Percentiles rank a stretch among this genome's conserved stretches.
phyloP scores from a whole-genome alignment of 2,888 invertebrate species.

The Platerodrilus igneus region DNA sequence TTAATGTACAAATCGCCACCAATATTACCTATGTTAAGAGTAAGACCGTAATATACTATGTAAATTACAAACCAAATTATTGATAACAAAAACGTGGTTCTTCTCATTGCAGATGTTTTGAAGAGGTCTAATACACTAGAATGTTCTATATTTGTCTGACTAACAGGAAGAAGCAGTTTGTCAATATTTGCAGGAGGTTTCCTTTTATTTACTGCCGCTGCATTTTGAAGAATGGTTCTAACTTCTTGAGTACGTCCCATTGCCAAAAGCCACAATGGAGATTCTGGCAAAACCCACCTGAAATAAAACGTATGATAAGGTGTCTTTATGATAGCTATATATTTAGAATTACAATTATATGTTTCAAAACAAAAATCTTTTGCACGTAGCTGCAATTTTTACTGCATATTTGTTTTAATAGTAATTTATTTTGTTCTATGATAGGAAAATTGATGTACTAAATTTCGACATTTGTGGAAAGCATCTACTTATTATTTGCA shows the following conservation, averaged over 20 bases:
- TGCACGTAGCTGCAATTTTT: too few species aligned
- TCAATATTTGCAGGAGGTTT: conserved; percentile 64
- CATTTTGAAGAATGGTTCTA: conserved; percentile 59
- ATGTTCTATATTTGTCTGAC: conserved; percentile 44
- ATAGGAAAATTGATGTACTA: too few species aligned
- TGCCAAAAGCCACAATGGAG: conserved; percentile 71
- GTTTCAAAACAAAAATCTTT: too few species aligned
- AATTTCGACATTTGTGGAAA: too few species aligned
- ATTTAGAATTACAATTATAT: too few species aligned
- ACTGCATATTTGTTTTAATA: too few species aligned
- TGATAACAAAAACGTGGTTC: conserved; percentile 66
- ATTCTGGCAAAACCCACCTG: conserved; percentile 76
- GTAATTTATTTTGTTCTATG: too few species aligned
- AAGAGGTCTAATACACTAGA: conserved; percentile 63
- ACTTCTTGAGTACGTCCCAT: conserved; percentile 70
- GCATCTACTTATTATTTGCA: too few species aligned
- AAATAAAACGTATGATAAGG: too few species aligned
- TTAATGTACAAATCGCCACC: conserved; percentile 72
- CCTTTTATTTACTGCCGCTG: conserved; percentile 61
- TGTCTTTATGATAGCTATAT: too few species aligned
- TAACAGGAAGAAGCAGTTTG: conserved; percentile 56
- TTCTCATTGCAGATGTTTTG: conserved; percentile 59
- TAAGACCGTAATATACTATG: conserved; percentile 71
- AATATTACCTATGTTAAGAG: conserved; percentile 69
- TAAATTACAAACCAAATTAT: conserved; percentile 75